phyloP scores from a whole-genome alignment of 2,888 invertebrate species.

The Scrobipalpa costella region DNA sequence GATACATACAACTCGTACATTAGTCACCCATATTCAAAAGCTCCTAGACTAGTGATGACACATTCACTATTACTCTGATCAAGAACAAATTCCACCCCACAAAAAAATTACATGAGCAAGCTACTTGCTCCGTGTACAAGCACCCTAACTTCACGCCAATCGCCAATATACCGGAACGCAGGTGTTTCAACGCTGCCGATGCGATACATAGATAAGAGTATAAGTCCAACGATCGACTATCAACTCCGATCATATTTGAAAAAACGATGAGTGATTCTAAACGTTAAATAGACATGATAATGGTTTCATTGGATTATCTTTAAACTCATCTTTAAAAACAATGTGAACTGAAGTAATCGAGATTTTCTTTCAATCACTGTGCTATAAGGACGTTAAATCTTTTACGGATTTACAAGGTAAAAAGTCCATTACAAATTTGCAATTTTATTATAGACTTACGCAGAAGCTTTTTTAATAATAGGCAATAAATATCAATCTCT shows the following conservation, averaged over 20 bases:
- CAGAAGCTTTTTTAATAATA: too few species aligned
- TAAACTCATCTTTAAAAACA: conserved; percentile 13
- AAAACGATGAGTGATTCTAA: conserved; percentile 21
- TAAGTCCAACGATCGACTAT: background rate
- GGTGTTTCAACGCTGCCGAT: conserved; percentile 39
- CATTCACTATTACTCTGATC: too few species aligned
- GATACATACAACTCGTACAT: too few species aligned
- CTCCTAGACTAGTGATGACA: too few species aligned
- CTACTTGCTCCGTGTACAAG: too few species aligned
- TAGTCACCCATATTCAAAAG: too few species aligned
- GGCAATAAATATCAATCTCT: background rate
- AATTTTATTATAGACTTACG: too few species aligned
- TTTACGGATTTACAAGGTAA: background rate
- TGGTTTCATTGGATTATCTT: background rate
- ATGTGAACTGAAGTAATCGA: background rate
- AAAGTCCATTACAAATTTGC: background rate
- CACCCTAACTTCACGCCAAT: conserved; percentile 5
- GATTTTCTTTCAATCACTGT: background rate
- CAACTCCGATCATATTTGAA: conserved; percentile 22
- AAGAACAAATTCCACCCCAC: too few species aligned
- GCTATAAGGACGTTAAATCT: background rate
- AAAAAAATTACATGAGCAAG: too few species aligned
- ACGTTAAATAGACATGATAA: conserved; percentile 3
- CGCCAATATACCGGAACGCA: conserved; percentile 57
- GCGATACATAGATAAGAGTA: conserved; percentile 13